Evolutionary conservation across 35 echinoderm and acorn worm genomes (phyloP).

Genomic region (Acanthaster planci): DNA sequence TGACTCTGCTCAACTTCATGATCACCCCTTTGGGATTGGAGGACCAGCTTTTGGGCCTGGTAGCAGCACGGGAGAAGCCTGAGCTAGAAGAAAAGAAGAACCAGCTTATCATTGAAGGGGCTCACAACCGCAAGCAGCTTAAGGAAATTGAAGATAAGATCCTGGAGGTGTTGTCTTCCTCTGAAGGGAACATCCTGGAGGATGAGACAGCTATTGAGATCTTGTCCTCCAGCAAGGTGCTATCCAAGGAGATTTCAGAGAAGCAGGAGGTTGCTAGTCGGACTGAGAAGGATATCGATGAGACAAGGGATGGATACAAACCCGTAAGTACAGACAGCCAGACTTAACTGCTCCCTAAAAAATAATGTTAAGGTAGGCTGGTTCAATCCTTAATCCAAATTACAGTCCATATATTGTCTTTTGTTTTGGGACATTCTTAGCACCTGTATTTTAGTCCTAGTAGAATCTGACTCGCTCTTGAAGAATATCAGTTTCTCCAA

Average conservation of each 20-base stretch:
- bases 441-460: too few relatives aligned
- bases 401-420: too few relatives aligned
- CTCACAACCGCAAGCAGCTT: constrained; percentile 91
- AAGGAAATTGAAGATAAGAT: constrained; percentile 99
- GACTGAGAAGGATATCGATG: constrained; percentile 95
- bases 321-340: constrained; percentile 63
- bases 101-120: constrained; percentile 94
- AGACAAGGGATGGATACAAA: constrained; percentile 98
- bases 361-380: not conserved
- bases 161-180: constrained; percentile 85
- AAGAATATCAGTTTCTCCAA: too few relatives aligned
- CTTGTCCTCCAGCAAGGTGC: constrained; percentile 90
- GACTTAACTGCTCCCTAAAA: not conserved
- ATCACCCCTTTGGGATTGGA: constrained; percentile 96
- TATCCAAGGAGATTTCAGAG: constrained; percentile 96
- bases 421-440: too few relatives aligned
- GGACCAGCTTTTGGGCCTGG: constrained; percentile 90
- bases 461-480: too few relatives aligned
- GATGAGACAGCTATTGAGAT: constrained; percentile 99
- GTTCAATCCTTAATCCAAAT: too few relatives aligned
- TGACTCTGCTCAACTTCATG: constrained; percentile 57
- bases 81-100: constrained; percentile 98
- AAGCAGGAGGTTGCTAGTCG: constrained; percentile 83
- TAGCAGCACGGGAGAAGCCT: constrained; percentile 96
- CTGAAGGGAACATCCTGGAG: constrained; percentile 97